A percentile compares a stretch with the other conserved stretches of the same genome.
Evolutionary conservation across 2,113 vertebrate genomes (phyloP).

Genomic region (Petrocephalus microphthalmus): DNA sequence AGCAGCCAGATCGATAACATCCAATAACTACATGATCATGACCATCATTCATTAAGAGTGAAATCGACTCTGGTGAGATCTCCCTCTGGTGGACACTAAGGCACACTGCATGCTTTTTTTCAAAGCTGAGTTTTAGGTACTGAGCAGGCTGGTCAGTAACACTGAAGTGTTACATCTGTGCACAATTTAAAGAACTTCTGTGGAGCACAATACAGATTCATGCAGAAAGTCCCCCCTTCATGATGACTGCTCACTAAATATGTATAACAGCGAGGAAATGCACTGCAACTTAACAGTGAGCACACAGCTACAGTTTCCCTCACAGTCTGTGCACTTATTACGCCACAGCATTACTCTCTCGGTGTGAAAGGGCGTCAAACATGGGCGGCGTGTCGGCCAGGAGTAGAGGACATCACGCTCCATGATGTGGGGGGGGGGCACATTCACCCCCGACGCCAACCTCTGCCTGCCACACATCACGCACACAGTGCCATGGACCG

Average conservation of each 20-base stretch:
- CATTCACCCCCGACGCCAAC: too few relatives aligned
- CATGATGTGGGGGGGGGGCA: too few relatives aligned
- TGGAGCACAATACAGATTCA: background rate
- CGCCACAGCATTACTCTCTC: background rate
- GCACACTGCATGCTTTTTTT: background rate
- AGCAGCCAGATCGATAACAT: background rate
- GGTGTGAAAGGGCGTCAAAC: background rate
- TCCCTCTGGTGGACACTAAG: conserved; percentile 18
- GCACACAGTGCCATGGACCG: background rate
- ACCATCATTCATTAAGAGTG: background rate
- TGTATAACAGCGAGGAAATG: background rate
- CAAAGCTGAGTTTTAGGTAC: background rate
- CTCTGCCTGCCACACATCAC: background rate
- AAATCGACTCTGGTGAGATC: background rate
- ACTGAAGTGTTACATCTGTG: background rate
- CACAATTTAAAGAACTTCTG: background rate
- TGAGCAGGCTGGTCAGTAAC: background rate
- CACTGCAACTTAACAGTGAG: background rate
- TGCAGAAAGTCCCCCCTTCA: background rate
- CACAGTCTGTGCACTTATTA: background rate
- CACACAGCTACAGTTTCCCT: background rate
- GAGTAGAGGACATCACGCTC: too few relatives aligned
- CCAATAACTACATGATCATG: background rate
- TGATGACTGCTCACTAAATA: too few relatives aligned
- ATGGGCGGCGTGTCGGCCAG: background rate